These are phyloP conservation scores for Exephanes ischioxanthus DNA, from an alignment of 2,888 invertebrate genomes.

Conservation along the genomic window DNA sequence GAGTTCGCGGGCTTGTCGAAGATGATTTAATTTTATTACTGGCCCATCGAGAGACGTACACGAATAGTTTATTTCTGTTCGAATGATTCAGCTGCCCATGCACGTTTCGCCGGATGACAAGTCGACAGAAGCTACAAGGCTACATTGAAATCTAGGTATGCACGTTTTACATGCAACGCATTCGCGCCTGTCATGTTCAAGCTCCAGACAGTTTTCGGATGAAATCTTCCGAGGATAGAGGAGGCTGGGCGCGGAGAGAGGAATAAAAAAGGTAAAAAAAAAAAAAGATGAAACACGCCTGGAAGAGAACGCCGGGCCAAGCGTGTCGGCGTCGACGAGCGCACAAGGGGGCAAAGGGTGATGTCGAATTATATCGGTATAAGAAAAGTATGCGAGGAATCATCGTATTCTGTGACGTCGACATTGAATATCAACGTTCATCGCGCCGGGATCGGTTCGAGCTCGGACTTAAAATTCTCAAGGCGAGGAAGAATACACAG, in stretches of 20 bases:
- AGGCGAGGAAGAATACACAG: constrained; percentile 40
- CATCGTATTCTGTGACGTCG: constrained; percentile 15
- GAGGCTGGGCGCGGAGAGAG: background rate
- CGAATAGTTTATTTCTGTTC: constrained; percentile 4
- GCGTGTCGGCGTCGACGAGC: background rate
- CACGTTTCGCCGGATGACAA: constrained; percentile 22
- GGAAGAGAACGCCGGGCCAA: background rate
- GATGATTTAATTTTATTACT: constrained; percentile 39
- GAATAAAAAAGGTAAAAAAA: background rate
- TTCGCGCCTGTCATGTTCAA: constrained; percentile 49
- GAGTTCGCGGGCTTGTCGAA: background rate
- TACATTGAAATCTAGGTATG: constrained; percentile 54
- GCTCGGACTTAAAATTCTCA: constrained; percentile 48
- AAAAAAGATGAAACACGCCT: background rate
- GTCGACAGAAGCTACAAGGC: constrained; percentile 41
- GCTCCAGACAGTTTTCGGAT: constrained; percentile 54
- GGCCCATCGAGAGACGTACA: background rate
- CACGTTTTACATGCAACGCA: constrained; percentile 36
- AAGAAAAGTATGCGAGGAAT: constrained; percentile 50
- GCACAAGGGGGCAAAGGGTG: constrained; percentile 58
- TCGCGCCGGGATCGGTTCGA: constrained; percentile 6
- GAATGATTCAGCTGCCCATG: background rate
- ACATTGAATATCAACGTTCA: constrained; percentile 28
- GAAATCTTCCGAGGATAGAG: constrained; percentile 50
- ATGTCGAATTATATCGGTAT: constrained; percentile 60